Percentiles rank a stretch among this genome's conserved stretches.
Evolutionary conservation across 2,797 vertebrate species (phyloP).

Genomic region (Spinus pinus): DNA sequence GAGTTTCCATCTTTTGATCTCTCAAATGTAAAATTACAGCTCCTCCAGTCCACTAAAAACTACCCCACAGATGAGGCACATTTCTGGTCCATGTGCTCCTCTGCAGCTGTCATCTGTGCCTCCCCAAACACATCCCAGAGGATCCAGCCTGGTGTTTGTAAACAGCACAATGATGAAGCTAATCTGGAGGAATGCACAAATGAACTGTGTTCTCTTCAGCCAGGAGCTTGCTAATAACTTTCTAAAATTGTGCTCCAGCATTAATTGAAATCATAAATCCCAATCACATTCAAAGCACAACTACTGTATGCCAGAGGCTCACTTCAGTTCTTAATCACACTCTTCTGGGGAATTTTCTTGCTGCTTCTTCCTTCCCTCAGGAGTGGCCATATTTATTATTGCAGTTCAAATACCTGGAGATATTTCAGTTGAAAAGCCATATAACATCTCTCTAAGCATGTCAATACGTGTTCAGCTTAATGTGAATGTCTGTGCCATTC

Average conservation of each 20-base stretch:
- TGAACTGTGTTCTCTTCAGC: constrained; percentile 29
- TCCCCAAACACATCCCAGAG: not conserved
- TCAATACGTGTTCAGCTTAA: constrained; percentile 50
- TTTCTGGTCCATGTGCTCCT: not conserved
- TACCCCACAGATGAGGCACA: not conserved
- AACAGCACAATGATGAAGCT: constrained; percentile 39
- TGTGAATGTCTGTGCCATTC: constrained; percentile 27
- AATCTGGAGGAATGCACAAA: constrained; percentile 49
- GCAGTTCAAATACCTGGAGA: constrained; percentile 54
- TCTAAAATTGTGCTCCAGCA: constrained; percentile 59
- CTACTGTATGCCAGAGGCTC: constrained; percentile 50
- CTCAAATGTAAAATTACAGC: not conserved
- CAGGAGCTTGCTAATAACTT: constrained; percentile 64
- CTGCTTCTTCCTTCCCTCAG: constrained; percentile 29
- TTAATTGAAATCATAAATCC: constrained; percentile 77
- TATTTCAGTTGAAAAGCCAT: constrained; percentile 52
- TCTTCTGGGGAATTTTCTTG: constrained; percentile 59
- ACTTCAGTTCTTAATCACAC: constrained; percentile 57
- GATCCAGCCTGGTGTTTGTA: constrained; percentile 39
- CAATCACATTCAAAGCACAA: constrained; percentile 60
- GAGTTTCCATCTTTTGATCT: not conserved
- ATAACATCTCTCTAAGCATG: constrained; percentile 49
- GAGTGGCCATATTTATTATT: constrained; percentile 63
- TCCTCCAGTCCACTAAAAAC: not conserved
- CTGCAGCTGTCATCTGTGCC: not conserved